Conservation (phyloP, 2,797 vertebrate species). For the Micromesistius poutassou region DNA sequence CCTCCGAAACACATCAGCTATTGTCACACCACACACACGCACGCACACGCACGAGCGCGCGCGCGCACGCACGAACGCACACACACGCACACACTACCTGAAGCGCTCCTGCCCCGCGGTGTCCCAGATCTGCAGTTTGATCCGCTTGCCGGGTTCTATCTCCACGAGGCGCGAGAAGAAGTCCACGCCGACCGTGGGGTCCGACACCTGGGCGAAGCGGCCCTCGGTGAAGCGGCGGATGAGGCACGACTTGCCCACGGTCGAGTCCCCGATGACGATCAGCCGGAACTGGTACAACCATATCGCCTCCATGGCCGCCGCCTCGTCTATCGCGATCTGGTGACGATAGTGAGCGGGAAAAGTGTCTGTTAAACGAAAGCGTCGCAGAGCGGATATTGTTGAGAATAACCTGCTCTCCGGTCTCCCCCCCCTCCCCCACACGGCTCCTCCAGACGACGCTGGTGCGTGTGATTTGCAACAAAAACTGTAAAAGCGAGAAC, state of each 20-base stretch:
- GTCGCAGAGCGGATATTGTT: not conserved
- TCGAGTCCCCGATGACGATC: conserved; percentile 95
- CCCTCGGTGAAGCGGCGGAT: conserved; percentile 95
- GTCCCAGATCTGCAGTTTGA: conserved; percentile 85
- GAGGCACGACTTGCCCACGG: conserved; percentile 92
- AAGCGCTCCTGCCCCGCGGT: conserved; percentile 81
- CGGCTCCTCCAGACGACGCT: too few relatives aligned
- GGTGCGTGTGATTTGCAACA: too few relatives aligned
- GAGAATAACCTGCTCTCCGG: too few relatives aligned
- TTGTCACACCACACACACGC: not conserved
- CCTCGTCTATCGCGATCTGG: conserved; percentile 26
- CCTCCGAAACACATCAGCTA: not conserved
- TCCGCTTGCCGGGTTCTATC: conserved; percentile 88
- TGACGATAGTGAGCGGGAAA: not conserved
- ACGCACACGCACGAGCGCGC: too few relatives aligned
- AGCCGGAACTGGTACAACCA: conserved; percentile 89
- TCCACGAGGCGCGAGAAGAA: conserved; percentile 95
- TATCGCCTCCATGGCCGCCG: conserved; percentile 80
- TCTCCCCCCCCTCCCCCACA: too few relatives aligned
- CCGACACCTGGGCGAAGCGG: conserved; percentile 90
- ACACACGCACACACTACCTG: conserved; percentile 43
- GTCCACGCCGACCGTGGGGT: conserved; percentile 94
- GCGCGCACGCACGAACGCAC: not conserved
- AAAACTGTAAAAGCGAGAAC: too few relatives aligned
- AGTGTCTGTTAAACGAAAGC: too few relatives aligned